phyloP scores from a whole-genome alignment of 2,888 invertebrate genomes.

The Lutraria lutraria region DNA sequence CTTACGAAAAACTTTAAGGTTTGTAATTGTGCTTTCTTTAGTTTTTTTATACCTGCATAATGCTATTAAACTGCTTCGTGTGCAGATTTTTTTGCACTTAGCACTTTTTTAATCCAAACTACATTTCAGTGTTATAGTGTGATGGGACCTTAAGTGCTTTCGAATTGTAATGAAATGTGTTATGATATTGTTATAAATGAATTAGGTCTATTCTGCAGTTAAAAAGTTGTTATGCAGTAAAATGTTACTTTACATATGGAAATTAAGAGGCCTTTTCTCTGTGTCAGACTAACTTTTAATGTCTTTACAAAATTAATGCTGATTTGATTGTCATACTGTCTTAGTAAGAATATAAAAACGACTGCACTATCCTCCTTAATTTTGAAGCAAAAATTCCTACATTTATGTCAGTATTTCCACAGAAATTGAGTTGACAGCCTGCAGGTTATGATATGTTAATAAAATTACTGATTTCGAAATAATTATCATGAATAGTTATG shows the following conservation, averaged over 20 bases:
- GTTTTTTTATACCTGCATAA: not conserved
- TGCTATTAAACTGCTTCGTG: conserved; percentile 1
- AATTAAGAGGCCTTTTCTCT: too few relatives aligned
- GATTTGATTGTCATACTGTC: not conserved
- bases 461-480: too few relatives aligned
- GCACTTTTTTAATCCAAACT: not conserved
- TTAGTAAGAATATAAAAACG: not conserved
- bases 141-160: not conserved
- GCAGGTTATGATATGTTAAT: too few relatives aligned
- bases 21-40: not conserved
- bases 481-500: too few relatives aligned
- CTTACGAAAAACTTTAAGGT: not conserved
- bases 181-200: not conserved
- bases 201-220: not conserved
- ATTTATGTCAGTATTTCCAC: too few relatives aligned
- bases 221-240: not conserved
- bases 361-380: not conserved
- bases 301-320: not conserved
- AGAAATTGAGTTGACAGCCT: too few relatives aligned
- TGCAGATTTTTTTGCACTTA: not conserved
- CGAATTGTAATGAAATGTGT: not conserved
- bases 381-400: not conserved
- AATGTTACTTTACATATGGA: not conserved
- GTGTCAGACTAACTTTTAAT: too few relatives aligned
- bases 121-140: not conserved